Evolutionary conservation across 2,797 vertebrate species (phyloP).

Genomic region (Chanos chanos): DNA sequence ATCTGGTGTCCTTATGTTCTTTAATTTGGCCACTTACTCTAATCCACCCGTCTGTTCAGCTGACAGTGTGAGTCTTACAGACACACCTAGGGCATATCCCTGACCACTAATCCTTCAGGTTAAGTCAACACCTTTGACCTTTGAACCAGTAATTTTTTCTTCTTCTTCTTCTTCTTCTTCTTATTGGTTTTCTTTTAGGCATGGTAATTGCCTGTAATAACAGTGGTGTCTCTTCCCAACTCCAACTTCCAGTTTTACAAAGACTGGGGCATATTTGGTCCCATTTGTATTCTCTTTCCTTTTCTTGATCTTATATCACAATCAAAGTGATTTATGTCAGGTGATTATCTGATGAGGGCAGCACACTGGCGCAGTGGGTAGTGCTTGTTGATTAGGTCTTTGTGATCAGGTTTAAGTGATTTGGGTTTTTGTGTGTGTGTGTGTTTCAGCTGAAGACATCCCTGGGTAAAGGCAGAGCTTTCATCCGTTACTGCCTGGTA

Average conservation of each 20-base stretch:
- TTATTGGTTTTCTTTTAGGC: neutral
- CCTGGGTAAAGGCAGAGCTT: slow-evolving; percentile 91
- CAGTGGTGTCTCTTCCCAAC: too few species aligned
- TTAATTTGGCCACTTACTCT: slow-evolving; percentile 24
- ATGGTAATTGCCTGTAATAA: too few species aligned
- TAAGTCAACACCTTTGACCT: neutral
- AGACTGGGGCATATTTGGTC: too few species aligned
- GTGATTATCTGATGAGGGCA: too few species aligned
- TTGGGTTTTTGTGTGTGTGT: neutral
- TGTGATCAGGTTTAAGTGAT: neutral
- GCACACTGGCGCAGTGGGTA: too few species aligned
- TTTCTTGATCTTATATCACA: too few species aligned
- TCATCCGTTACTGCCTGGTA: slow-evolving; percentile 90
- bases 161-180: neutral
- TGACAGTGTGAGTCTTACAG: neutral
- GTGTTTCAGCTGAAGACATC: slow-evolving; percentile 85
- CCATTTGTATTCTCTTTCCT: too few species aligned
- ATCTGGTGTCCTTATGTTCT: slow-evolving; percentile 37
- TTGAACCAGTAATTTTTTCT: neutral
- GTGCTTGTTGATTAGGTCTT: too few species aligned
- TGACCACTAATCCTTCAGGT: neutral
- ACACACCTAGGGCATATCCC: neutral
- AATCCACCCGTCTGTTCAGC: slow-evolving; percentile 37
- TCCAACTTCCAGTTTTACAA: too few species aligned
- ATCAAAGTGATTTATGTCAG: too few species aligned